These are phyloP conservation scores for Gortyna flavago DNA, from an alignment of 2,888 invertebrate species.

Conservation along the genomic window DNA sequence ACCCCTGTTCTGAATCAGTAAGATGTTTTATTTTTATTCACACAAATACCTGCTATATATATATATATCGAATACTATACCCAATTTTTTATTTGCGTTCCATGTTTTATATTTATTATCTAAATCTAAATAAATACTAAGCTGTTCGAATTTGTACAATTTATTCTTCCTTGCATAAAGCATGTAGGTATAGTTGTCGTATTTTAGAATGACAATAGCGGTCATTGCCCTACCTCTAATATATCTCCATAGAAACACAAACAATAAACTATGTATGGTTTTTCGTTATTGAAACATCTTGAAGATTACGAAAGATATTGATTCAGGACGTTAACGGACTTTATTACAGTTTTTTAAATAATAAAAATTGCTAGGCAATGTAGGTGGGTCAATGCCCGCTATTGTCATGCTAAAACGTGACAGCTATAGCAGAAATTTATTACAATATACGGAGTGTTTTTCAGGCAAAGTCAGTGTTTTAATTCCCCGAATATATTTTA, in stretches of 20 bases:
- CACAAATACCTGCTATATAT: neutral
- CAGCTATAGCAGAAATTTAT: neutral
- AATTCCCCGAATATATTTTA: neutral
- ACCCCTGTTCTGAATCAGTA: too few relatives aligned
- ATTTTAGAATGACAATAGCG: too few relatives aligned
- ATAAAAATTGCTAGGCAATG: neutral
- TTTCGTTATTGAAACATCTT: too few relatives aligned
- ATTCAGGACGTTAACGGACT: neutral
- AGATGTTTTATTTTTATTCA: neutral
- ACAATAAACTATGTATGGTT: too few relatives aligned
- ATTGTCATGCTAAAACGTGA: neutral
- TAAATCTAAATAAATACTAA: conserved; percentile 27
- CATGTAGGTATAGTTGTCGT: neutral
- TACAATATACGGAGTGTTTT: conserved; percentile 15
- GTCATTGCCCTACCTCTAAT: too few relatives aligned
- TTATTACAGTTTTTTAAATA: neutral
- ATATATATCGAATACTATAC: neutral
- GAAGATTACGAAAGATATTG: too few relatives aligned
- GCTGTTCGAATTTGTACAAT: conserved; percentile 36
- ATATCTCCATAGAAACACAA: too few relatives aligned
- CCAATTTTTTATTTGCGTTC: neutral
- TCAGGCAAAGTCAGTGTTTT: neutral
- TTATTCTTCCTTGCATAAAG: conserved; percentile 21
- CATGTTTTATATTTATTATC: neutral
- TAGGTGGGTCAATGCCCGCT: neutral